Base-by-base conservation (phyloP, 2,113 vertebrate genomes). In the Vanacampus margaritifer region DNA sequence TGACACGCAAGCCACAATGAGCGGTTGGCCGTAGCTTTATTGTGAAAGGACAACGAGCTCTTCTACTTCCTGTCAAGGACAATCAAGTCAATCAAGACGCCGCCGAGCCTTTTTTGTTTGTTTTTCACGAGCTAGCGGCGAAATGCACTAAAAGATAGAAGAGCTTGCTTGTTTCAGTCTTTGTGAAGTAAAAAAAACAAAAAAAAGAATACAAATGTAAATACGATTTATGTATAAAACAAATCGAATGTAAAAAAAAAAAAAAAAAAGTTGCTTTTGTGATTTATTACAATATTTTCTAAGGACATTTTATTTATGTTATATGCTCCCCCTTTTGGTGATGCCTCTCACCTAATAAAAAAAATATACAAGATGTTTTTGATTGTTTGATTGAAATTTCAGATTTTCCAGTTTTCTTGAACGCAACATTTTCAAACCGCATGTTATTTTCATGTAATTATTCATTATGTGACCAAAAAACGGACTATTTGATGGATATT, bases 241-340 rank as follows among this genome's bases (percentile, higher is more conserved):
- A 92, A 95, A 91, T 83, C 84, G 87, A 93, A 84, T 96, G 93
- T 96, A 96, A 68, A 91, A 94, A 32, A 32, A 32, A 32, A n/a
- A n/a, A 89, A 88, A 68, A 84, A 85, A 79, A 86, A 86, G 73
- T 86, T 84, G 79, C 62, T 71, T 81, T 83, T 75, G 78, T 90
- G 88, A 87, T 84, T 86, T 75, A 89, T 85, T 84, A 80, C 83
- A 81, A 60, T 85, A 86, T 94, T 91, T 93, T 94, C 14, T 94
- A 91, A 92, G 87, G 89, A 90, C 87, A 88, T 93, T 94, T 96
- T 98, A 98, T 98, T 98, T 98, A 96, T 97, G 94, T 84, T 89
- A 90, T 84, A 89, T 92, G 91, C 84, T 87, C 88, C 72, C 89
- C 80, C 83, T 88, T 84, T 24, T 62, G 37, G 59, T 64, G 67